Base-by-base conservation (phyloP, 2,888 invertebrate genomes). In the Colostygia pectinataria region DNA sequence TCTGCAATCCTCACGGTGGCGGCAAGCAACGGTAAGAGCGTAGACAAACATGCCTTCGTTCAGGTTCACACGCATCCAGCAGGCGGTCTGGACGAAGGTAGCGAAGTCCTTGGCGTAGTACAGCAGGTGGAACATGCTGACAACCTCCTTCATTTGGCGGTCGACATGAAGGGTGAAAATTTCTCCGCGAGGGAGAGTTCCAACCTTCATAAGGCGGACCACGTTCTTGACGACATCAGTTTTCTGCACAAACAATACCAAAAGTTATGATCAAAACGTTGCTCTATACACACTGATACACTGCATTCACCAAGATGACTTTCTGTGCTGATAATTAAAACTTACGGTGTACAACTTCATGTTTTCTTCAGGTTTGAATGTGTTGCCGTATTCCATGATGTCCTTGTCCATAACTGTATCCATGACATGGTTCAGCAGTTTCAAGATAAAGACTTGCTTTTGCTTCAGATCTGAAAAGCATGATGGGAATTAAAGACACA, bases 21-120 rank as follows among this genome's bases (percentile, higher is more conserved):
- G 82, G 57, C 88, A 80, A 25, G 92, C 91, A 4, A 91, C 84
- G 52, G 87, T 90, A 12, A 91, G 76, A 39, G 91, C 91, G 62
- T 91, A 92, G 6, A 91, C 87, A 58, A 92, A 92, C 86, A 91
- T 90, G 53, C 91, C 91, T 67, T 91, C 91, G 68, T 92, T 92
- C 45, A 91, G 60, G 67, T 90, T 66, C 14, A 88, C 70, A 42
- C 92, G 89, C 78, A 90, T 89, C 87, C 87, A 92, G 66, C 82
- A 82, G 5, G 91, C 91, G 5, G 86, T 88, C 51, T 84, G 85
- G 33, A 88, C 68, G 77, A 92, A 91, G 14, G 90, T 83, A 23
- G 76, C 68, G 59, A 90, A 91, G 72, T 91, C 91, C 61, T 91
- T 91, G 55, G 91, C 90, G 55, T 88, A 91, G 75, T 86, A 91